These are phyloP conservation scores for Ephydatia muelleri DNA, from an alignment of 37 sponge, comb jelly and placozoan species.

Conservation along the genomic window DNA sequence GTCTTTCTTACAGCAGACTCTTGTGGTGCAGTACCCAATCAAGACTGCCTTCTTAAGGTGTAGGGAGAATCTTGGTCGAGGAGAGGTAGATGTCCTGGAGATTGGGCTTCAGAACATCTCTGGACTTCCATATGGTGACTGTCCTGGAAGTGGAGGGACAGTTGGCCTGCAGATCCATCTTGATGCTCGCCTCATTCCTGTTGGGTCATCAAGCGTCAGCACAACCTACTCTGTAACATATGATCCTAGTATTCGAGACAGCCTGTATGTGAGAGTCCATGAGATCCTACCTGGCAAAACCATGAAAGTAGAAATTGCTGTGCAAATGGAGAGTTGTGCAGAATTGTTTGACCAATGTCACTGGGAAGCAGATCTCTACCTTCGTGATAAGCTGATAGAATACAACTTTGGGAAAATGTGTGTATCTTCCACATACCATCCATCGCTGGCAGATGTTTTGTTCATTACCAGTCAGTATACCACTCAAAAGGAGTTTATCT, in stretches of 20 bases:
- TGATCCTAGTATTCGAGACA: conserved; percentile 70
- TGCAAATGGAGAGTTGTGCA: conserved; percentile 77
- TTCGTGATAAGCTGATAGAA: conserved; percentile 82
- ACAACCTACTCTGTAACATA: conserved; percentile 62
- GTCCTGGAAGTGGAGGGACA: conserved; percentile 68
- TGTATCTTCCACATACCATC: conserved; percentile 66
- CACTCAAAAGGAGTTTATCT: conserved; percentile 66
- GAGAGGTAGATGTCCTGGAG: conserved; percentile 67
- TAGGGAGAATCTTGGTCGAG: conserved; percentile 66
- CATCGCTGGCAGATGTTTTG: conserved; percentile 60
- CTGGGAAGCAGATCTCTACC: conserved; percentile 76
- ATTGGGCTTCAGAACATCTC: conserved; percentile 82
- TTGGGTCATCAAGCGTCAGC: conserved; percentile 56
- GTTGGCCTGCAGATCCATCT: conserved; percentile 64
- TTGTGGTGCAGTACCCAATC: conserved; percentile 82
- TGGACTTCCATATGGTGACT: conserved; percentile 64
- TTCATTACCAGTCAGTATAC: conserved; percentile 65
- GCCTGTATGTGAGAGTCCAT: conserved; percentile 65
- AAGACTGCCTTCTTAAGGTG: conserved; percentile 62
- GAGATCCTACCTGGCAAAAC: conserved; percentile 63
- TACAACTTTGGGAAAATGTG: conserved; percentile 71
- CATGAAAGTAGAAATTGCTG: conserved; percentile 49
- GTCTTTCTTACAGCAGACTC: conserved; percentile 52
- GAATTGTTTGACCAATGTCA: conserved; percentile 77
- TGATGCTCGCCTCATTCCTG: conserved; percentile 75